Percentiles rank a stretch among this genome's conserved stretches.
These are phyloP conservation scores for Coecobrya sp. DNA, from an alignment of 2,888 invertebrate species.

Conservation along the genomic window DNA sequence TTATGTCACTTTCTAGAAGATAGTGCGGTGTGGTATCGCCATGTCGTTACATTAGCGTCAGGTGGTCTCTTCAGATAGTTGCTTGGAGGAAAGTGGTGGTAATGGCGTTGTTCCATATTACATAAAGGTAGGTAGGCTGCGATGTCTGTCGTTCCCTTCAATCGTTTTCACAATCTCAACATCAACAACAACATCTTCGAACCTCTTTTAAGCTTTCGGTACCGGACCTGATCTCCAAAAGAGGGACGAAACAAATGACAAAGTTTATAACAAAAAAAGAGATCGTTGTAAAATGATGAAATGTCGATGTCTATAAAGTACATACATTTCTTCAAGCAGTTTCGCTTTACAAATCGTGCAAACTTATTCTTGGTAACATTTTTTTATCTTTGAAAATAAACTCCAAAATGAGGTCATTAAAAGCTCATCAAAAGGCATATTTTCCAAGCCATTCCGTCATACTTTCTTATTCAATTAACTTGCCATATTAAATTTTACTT, in stretches of 20 bases:
- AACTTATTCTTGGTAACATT: not conserved
- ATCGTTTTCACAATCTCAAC: not conserved
- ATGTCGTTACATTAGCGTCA: constrained; percentile 21
- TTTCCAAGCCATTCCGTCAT: not conserved
- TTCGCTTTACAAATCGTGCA: too few species aligned
- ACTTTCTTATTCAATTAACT: not conserved
- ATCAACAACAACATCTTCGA: not conserved
- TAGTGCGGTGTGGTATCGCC: not conserved
- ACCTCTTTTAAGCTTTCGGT: not conserved
- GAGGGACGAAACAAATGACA: not conserved
- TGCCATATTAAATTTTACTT: constrained; percentile 4
- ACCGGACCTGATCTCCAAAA: too few species aligned
- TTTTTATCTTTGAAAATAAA: not conserved
- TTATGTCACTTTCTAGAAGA: not conserved
- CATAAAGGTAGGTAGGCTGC: not conserved
- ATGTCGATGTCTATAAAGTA: too few species aligned
- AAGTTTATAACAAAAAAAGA: not conserved
- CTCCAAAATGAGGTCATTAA: not conserved
- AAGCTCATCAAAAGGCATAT: not conserved
- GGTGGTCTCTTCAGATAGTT: constrained; percentile 20
- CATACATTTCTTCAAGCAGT: not conserved
- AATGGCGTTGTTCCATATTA: not conserved
- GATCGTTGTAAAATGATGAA: not conserved
- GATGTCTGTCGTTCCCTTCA: not conserved
- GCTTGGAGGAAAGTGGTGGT: not conserved